phyloP scores from a whole-genome alignment of 2,888 invertebrate genomes.

The Leptothorax acervorum region DNA sequence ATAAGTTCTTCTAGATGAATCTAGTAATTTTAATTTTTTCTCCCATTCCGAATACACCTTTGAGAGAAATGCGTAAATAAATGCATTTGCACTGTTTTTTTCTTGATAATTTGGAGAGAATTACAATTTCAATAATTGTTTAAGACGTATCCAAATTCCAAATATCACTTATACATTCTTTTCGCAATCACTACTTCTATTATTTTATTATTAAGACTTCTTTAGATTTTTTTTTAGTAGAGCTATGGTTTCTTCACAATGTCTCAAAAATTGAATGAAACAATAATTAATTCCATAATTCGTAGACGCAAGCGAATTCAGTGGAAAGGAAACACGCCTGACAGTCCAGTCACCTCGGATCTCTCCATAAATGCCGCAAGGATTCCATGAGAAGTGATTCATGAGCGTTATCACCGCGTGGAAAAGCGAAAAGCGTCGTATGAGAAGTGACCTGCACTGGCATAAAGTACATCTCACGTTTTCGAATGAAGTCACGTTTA shows the following conservation, averaged over 20 bases:
- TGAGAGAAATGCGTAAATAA: neutral
- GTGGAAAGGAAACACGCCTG: neutral
- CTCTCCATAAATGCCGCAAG: neutral
- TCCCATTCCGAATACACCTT: neutral
- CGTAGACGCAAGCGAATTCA: neutral
- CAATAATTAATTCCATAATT: conserved; percentile 2
- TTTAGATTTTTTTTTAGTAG: neutral
- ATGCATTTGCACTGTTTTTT: neutral
- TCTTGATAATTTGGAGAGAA: neutral
- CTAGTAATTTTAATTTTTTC: neutral
- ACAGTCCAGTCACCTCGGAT: neutral
- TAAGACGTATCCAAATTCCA: neutral
- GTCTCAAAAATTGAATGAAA: neutral
- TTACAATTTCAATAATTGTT: neutral
- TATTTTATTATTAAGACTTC: neutral
- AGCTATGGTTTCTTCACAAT: neutral
- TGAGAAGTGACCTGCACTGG: neutral
- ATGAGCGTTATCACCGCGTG: neutral
- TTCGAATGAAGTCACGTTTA: conserved; percentile 81
- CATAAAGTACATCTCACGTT: conserved; percentile 67
- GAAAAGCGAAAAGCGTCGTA: neutral
- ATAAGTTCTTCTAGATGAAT: neutral
- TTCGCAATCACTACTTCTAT: neutral
- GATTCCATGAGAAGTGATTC: neutral
- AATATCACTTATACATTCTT: neutral